A percentile compares a stretch with the other conserved stretches of the same genome.
Conservation (phyloP, 2,888 invertebrate genomes). For the Pogonocherus hispidulus region DNA sequence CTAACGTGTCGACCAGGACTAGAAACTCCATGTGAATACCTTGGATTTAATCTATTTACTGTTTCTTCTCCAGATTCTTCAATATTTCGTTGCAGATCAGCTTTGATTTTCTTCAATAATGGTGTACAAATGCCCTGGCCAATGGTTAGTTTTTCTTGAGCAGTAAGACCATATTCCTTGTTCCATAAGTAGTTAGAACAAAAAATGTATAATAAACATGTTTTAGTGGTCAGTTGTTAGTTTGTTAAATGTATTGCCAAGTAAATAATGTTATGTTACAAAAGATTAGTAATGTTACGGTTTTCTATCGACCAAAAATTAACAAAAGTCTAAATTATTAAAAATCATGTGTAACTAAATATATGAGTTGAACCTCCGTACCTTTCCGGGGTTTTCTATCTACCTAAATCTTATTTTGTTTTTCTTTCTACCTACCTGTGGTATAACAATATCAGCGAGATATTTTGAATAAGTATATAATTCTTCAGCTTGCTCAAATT, state of each 20-base stretch:
- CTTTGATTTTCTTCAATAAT: slow-evolving; percentile 92
- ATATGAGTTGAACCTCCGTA: too few relatives aligned
- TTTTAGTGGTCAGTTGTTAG: slow-evolving; percentile 19
- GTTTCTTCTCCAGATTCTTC: slow-evolving; percentile 93
- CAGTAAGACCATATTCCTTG: slow-evolving; percentile 95
- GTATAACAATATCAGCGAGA: slow-evolving; percentile 98
- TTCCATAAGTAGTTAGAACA: slow-evolving; percentile 48
- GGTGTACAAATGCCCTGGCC: slow-evolving; percentile 98
- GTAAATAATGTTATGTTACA: neutral
- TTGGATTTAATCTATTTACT: slow-evolving; percentile 95
- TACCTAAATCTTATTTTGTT: too few relatives aligned
- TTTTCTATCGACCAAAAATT: too few relatives aligned
- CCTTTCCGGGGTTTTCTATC: too few relatives aligned
- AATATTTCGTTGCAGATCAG: slow-evolving; percentile 94
- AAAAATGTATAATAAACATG: slow-evolving; percentile 28
- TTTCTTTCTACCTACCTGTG: slow-evolving; percentile 77
- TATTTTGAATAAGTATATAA: slow-evolving; percentile 96
- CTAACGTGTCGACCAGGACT: slow-evolving; percentile 98
- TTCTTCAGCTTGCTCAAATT: slow-evolving; percentile 93
- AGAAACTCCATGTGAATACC: slow-evolving; percentile 98
- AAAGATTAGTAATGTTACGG: too few relatives aligned
- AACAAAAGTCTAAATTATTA: too few relatives aligned
- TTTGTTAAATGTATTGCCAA: neutral
- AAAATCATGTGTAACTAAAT: too few relatives aligned
- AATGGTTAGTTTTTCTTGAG: slow-evolving; percentile 95